These are phyloP conservation scores for Calliopsis andreniformis DNA, from an alignment of 1,140 invertebrate species.

Conservation along the genomic window DNA sequence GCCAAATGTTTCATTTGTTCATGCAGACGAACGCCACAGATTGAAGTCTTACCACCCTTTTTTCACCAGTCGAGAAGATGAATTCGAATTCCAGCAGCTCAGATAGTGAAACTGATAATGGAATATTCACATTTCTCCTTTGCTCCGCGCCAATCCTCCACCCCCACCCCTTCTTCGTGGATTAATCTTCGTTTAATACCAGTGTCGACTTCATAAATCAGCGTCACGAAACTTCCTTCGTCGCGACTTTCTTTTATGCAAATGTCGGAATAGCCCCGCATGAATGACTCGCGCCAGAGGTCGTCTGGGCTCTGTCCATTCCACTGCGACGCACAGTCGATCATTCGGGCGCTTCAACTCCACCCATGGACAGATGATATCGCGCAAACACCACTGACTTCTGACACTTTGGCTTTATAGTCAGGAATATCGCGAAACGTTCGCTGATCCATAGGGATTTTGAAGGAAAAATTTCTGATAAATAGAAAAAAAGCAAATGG, in stretches of 20 bases:
- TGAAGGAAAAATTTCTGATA: neutral
- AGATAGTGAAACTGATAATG: constrained; percentile 31
- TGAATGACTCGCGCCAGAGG: neutral
- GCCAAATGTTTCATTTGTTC: no score
- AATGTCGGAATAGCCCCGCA: neutral
- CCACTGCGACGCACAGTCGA: neutral
- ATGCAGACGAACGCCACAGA: neutral
- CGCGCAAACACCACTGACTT: no score
- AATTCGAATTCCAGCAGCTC: constrained; percentile 23
- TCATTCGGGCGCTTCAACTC: neutral
- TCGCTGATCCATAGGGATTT: neutral
- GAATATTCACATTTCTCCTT: constrained; percentile 36
- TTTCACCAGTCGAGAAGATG: neutral
- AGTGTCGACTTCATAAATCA: constrained; percentile 43
- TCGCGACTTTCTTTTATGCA: constrained; percentile 34
- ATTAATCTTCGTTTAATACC: constrained; percentile 51
- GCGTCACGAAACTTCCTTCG: constrained; percentile 15
- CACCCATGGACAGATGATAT: no score
- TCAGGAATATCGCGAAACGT: neutral
- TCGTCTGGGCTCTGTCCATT: neutral
- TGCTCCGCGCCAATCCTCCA: neutral
- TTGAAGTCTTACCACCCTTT: constrained; percentile 13
- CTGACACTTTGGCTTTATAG: neutral
- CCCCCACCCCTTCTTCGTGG: neutral
- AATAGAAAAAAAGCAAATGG: neutral